Base-by-base conservation (phyloP, 2,797 vertebrate species). In the Natrix natrix region DNA sequence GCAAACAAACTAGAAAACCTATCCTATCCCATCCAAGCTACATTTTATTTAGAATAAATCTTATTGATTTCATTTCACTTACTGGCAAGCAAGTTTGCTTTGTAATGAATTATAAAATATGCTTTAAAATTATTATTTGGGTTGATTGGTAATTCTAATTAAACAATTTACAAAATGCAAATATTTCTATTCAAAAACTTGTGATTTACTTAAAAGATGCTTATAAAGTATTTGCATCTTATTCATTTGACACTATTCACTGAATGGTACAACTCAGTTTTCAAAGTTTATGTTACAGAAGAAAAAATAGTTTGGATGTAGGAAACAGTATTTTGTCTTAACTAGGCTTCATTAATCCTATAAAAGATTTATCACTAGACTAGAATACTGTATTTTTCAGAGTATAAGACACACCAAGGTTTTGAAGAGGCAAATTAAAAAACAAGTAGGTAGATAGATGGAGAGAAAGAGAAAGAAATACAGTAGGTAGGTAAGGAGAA, bases 191-290 rank as follows among this genome's bases (percentile, higher is more conserved):
- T 86, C 57, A 55, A n/a, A 86, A 55, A 52, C n/a, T 17, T 22
- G 16, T n/a, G 16, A 63, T 37, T 83, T 26, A 61, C 59, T 12
- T 90, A 56, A 91, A 26, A 63, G 26, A 56, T 56, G 4, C 3
- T 88, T 93, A 88, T 94, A 95, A 90, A 92, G 93, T 95, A 95
- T 91, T 93, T 13, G 17, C 13, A 94, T 87, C 93, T 94, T 94
- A 95, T 89, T 89, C 61, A 91, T 57, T 86, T 93, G 92, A 43
- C 91, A 92, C 86, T 93, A 56, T 95, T 90, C 2, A 59, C 10
- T 86, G 37, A 16, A 57, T 57, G n/a, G 20, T 16, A 56, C 11
- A 92, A 90, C 7, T n/a, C 5, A 90, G 24, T 10, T 52, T 87
- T 93, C 55, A 86, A 17, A n/a, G 56, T 48, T 89, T 57, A 48